A percentile compares a stretch with the other conserved stretches of the same genome.
Evolutionary conservation across 2,888 invertebrate species (phyloP).

Genomic region (Teleiodes luculella): DNA sequence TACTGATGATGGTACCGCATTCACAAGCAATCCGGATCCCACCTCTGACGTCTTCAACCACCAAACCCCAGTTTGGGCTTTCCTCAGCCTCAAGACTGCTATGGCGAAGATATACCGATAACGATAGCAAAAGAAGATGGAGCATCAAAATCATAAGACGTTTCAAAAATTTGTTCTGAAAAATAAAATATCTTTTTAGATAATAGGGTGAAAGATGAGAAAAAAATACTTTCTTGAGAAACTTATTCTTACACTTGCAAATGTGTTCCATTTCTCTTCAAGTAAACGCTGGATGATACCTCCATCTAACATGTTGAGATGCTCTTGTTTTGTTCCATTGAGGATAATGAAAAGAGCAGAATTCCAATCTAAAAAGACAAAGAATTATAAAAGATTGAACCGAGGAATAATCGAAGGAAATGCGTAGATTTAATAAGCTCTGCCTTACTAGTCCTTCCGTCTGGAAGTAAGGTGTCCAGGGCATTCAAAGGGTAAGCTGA

Average conservation of each 20-base stretch:
- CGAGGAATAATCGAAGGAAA: neutral
- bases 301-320: conserved; percentile 98
- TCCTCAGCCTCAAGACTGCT: conserved; percentile 57
- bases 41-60: conserved; percentile 53
- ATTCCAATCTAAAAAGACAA: conserved; percentile 90
- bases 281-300: conserved; percentile 97
- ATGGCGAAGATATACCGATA: conserved; percentile 94
- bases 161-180: conserved; percentile 94
- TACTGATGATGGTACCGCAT: conserved; percentile 89
- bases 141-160: conserved; percentile 91
- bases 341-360: conserved; percentile 98
- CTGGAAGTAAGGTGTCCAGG: conserved; percentile 95
- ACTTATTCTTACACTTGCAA: conserved; percentile 86
- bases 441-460: conserved; percentile 94
- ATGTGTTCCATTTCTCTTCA: conserved; percentile 99
- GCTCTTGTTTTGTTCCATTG: conserved; percentile 98
- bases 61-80: conserved; percentile 60
- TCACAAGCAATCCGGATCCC: conserved; percentile 87
- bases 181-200: conserved; percentile 14
- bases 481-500: conserved; percentile 98
- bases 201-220: neutral
- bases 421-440: neutral
- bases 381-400: too few species aligned
- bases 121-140: conserved; percentile 91
- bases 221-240: too few species aligned